Base-by-base conservation (phyloP, 2,888 invertebrate species). In the Nephrotoma flavescens region DNA sequence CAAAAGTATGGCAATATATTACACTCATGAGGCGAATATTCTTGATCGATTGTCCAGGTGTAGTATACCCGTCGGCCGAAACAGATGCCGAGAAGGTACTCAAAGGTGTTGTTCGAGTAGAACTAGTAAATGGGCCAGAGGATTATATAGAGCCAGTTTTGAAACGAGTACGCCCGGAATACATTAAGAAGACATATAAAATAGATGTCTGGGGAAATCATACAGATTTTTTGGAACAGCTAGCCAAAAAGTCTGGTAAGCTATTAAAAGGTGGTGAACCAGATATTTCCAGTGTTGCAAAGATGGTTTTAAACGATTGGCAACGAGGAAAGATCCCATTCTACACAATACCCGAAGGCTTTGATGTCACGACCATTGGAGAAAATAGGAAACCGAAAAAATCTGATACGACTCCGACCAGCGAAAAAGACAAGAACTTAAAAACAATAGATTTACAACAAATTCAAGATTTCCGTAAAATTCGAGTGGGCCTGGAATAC, bases 1-100 rank as follows among this genome's bases (percentile, higher is more conserved):
- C 97, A 0, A 97, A 97, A 93, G 98, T 99, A 0, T 99, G 99
- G 99, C 99, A 99, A 91, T 99, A 99, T 90, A 98, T 99, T 83
- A 99, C 99, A 0, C 92, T 99, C 86, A 99, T 99, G 99, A 95
- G 95, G 89, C 94, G 97, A 89, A 99, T 99, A 90, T 99, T 97
- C 91, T 93, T 99, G 12, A 99, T 99, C 89, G 99, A 99, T 93
- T 99, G 99, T 91, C 99, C 99, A 2, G 99, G 99, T 47, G 96
- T 99, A 87, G 99, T 99, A 5, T 99, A 99, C 92, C 98, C 99
- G 7, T 96, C 97, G 9, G 97, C 97, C 12, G 99, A 99, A 92
- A 96, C 97, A 1, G 99, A 99, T 89, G 96, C 97, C 0, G 97
- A 97, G 89, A 97, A 97, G 90, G 98, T 99, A 52, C 93, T 99